Conservation (phyloP, 2,113 vertebrate species). For the Lipophrys pholis region DNA sequence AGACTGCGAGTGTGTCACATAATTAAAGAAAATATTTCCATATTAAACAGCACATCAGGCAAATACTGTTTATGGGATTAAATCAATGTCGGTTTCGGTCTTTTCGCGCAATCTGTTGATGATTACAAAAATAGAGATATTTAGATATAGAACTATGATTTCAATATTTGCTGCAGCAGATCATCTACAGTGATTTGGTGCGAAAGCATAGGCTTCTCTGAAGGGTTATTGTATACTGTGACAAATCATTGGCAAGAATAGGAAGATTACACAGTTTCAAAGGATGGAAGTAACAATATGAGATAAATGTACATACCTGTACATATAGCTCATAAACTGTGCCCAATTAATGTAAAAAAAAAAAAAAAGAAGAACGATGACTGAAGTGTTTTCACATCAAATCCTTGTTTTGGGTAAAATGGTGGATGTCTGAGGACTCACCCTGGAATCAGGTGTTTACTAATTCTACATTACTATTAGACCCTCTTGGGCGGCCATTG, state of each 20-base stretch:
- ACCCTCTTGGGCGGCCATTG: too few species aligned
- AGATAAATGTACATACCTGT: too few species aligned
- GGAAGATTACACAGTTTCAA: slow-evolving; percentile 9
- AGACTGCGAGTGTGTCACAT: background rate
- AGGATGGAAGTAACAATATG: too few species aligned
- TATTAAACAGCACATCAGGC: background rate
- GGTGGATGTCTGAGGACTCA: too few species aligned
- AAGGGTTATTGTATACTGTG: background rate
- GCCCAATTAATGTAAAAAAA: too few species aligned
- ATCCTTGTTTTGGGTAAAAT: too few species aligned
- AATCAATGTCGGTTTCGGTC: background rate
- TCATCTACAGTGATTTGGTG: background rate
- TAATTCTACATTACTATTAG: too few species aligned
- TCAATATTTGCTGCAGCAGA: background rate
- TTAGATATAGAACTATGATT: background rate
- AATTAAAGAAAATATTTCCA: background rate
- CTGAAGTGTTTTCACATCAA: too few species aligned
- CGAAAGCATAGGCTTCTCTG: background rate
- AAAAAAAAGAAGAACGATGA: too few species aligned
- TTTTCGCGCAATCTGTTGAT: background rate
- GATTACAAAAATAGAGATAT: slow-evolving; percentile 4
- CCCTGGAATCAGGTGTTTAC: too few species aligned
- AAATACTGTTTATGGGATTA: too few species aligned
- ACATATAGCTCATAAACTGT: too few species aligned
- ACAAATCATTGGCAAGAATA: background rate